Conservation (phyloP, 1,140 invertebrate genomes). For the Pseudomyrmex cubaensis region DNA sequence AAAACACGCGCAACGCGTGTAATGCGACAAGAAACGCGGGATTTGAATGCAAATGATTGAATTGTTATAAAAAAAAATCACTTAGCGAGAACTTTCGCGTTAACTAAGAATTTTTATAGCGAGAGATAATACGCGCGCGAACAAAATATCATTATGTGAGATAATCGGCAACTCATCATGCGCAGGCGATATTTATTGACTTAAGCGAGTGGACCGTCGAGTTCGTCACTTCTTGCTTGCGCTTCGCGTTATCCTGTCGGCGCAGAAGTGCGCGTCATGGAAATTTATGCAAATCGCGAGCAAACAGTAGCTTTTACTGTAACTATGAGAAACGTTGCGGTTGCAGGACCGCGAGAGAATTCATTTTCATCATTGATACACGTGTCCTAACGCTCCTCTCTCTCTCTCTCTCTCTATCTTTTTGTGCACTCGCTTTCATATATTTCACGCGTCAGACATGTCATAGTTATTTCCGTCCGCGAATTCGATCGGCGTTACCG, state of each 20-base stretch:
- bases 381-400: not conserved
- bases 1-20: not conserved
- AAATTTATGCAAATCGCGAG: conserved; percentile 46
- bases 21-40: not conserved
- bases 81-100: no score
- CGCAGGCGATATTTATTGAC: not conserved
- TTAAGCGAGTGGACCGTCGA: not conserved
- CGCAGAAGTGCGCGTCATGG: not conserved
- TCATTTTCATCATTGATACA: not conserved
- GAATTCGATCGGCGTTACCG: conserved; percentile 11
- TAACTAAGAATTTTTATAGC: not conserved
- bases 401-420: not conserved
- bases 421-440: not conserved
- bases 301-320: not conserved
- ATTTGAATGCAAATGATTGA: not conserved
- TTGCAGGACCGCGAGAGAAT: not conserved
- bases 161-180: not conserved
- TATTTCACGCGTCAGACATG: conserved; percentile 21
- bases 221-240: not conserved
- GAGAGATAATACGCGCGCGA: not conserved
- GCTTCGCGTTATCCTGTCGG: not conserved
- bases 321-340: not conserved
- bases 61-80: no score
- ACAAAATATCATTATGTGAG: not conserved
- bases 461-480: conserved; percentile 49